phyloP scores from a whole-genome alignment of 1,140 invertebrate species.

The Drosophila ananassae region DNA sequence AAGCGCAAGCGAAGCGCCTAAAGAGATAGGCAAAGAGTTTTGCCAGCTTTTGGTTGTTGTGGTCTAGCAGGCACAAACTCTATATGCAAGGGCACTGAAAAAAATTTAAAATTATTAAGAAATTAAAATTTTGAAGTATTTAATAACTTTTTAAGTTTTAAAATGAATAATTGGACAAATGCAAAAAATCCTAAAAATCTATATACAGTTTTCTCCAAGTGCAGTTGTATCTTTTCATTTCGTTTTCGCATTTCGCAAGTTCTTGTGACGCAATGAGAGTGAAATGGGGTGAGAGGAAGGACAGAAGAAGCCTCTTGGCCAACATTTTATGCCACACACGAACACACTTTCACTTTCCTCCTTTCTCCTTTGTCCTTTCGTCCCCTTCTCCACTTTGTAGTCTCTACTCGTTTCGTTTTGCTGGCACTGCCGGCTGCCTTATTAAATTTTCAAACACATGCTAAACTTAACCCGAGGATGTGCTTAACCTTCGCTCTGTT shows the following conservation, averaged over 20 bases:
- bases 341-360: conserved; percentile 38
- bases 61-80: conserved; percentile 24
- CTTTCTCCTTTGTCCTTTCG: neutral
- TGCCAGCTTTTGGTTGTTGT: conserved; percentile 37
- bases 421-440: conserved; percentile 46
- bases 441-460: conserved; percentile 82
- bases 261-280: conserved; percentile 57
- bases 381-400: neutral
- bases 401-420: conserved; percentile 14
- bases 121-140: no score
- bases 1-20: conserved; percentile 58
- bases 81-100: conserved; percentile 7
- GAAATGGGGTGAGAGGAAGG: conserved; percentile 24
- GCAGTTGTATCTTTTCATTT: conserved; percentile 18
- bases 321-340: conserved; percentile 57
- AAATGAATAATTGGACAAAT: neutral
- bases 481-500: conserved; percentile 81
- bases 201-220: neutral
- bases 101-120: neutral
- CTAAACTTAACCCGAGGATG: conserved; percentile 79
- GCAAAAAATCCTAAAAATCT: neutral
- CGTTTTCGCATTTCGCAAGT: conserved; percentile 30
- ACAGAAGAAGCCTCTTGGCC: conserved; percentile 36
- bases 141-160: neutral
- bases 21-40: conserved; percentile 40